Evolutionary conservation across 92 coral and sea anemone genomes (phyloP), one percentile per base, ranked within the genome.

Genomic region (Micromussa lordhowensis): DNA sequence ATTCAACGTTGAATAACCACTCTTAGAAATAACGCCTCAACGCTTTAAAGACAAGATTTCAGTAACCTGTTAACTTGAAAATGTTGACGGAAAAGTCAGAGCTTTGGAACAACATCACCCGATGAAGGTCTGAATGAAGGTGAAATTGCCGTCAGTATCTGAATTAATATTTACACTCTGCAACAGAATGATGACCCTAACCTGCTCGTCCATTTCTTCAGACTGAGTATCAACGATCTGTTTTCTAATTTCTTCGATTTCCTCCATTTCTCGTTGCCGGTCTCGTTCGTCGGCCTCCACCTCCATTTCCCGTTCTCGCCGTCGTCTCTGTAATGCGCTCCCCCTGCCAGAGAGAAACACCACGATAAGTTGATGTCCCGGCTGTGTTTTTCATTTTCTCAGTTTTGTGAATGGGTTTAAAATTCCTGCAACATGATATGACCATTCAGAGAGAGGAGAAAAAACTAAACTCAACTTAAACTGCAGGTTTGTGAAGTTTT

Each of bases 181-280:
- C 29, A 66, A 66, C 71, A 1, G 31, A 28, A n/a, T 2, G 15
- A 3, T n/a, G n/a, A n/a, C n/a, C n/a, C 78, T 22, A 69, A 79
- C 86, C 87, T 35, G 78, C 71, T 75, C 71, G 31, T 57, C 90
- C 75, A 66, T 79, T 35, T 88, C 98, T 49, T 95, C 98, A 26
- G 94, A 78, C 72, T 91, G 96, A 34, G 69, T 90, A 82, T 95
- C 98, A 32, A 93, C 96, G 34, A 97, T 90, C 81, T 96, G 92
- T 86, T 95, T 95, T 75, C 98, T 92, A 51, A 97, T 94, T 77
- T 97, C 98, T 90, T 97, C 99, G 13, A 97, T 97, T 72, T 97
- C 99, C 75, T 97, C 99, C 77, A 95, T 84, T 86, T 97, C 99
- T 29, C 96, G 95, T 84, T 97, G 98, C 26, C 96, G 87, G 79